A percentile compares a stretch with the other conserved stretches of the same genome.
Evolutionary conservation across 2,888 invertebrate genomes (phyloP).

Genomic region (Anaspis maculata): DNA sequence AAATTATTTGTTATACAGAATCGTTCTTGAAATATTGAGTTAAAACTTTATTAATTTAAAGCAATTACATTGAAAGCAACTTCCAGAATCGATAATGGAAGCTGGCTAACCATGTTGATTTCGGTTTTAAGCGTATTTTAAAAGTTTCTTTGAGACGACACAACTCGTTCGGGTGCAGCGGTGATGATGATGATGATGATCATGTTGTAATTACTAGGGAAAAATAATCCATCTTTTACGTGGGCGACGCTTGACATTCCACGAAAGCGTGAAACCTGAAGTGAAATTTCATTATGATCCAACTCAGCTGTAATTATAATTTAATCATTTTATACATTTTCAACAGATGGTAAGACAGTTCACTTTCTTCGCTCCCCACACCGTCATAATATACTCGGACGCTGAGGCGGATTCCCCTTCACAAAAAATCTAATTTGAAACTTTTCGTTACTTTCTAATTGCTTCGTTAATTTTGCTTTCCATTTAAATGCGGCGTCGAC

Average conservation of each 20-base stretch:
- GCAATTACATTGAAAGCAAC: conserved; percentile 8
- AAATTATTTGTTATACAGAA: conserved; percentile 8
- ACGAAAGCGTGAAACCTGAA: conserved; percentile 22
- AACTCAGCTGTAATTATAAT: conserved; percentile 26
- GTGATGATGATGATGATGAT: background rate
- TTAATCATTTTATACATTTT: conserved; percentile 28
- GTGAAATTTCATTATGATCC: conserved; percentile 26
- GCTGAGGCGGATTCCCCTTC: conserved; percentile 12
- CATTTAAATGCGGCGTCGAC: too few species aligned
- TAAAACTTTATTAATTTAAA: conserved; percentile 13
- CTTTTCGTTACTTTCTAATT: conserved; percentile 19
- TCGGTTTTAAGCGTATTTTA: too few species aligned
- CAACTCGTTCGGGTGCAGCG: too few species aligned
- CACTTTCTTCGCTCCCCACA: conserved; percentile 21
- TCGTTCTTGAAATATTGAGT: conserved; percentile 10
- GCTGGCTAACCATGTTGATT: too few species aligned
- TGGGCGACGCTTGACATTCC: too few species aligned
- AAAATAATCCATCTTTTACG: background rate
- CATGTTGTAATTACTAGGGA: background rate
- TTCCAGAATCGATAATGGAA: conserved; percentile 10
- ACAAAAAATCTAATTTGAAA: conserved; percentile 20
- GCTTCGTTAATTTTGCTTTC: conserved; percentile 20
- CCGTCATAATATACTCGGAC: conserved; percentile 16
- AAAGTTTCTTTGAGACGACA: too few species aligned
- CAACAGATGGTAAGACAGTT: conserved; percentile 26